phyloP scores from a whole-genome alignment of 2,113 vertebrate genomes.

The Pterocles gutturalis region DNA sequence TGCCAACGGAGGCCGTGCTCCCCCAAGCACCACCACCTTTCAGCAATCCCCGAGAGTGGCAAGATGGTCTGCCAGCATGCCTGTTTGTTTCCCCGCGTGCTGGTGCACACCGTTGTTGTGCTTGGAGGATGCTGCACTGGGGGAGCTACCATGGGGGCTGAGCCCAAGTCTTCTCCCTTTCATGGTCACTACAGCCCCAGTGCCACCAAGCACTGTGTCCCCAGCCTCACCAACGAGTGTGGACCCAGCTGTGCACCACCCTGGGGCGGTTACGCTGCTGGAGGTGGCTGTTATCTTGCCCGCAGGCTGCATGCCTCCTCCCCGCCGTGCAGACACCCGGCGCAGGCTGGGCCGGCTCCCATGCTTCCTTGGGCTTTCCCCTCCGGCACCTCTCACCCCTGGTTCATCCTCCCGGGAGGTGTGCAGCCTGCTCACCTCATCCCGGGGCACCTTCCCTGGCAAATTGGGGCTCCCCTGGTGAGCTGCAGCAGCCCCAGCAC shows the following conservation, averaged over 20 bases:
- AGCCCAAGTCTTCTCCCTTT: not conserved
- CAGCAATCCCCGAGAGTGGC: fast-evolving
- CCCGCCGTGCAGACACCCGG: fast-evolving
- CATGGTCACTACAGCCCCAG: not conserved
- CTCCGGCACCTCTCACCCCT: fast-evolving
- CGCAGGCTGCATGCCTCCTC: fast-evolving
- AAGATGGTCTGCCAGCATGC: not conserved
- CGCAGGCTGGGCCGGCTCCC: not conserved
- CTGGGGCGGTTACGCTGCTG: fast-evolving
- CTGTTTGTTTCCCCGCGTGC: not conserved
- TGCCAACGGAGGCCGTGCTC: not conserved
- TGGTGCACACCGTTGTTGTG: fast-evolving
- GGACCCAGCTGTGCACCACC: not conserved
- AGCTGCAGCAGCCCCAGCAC: not conserved
- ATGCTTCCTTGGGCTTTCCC: not conserved
- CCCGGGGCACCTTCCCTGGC: not conserved
- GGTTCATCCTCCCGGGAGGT: not conserved
- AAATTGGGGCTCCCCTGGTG: not conserved
- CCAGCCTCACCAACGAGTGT: fast-evolving
- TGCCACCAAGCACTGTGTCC: not conserved
- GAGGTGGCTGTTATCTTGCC: not conserved
- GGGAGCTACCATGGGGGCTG: not conserved
- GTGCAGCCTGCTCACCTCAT: not conserved
- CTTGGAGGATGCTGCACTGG: not conserved
- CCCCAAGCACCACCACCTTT: not conserved